A percentile compares a stretch with the other conserved stretches of the same genome.
phyloP scores from a whole-genome alignment of 2,797 vertebrate genomes.

The Gymnocypris eckloni region DNA sequence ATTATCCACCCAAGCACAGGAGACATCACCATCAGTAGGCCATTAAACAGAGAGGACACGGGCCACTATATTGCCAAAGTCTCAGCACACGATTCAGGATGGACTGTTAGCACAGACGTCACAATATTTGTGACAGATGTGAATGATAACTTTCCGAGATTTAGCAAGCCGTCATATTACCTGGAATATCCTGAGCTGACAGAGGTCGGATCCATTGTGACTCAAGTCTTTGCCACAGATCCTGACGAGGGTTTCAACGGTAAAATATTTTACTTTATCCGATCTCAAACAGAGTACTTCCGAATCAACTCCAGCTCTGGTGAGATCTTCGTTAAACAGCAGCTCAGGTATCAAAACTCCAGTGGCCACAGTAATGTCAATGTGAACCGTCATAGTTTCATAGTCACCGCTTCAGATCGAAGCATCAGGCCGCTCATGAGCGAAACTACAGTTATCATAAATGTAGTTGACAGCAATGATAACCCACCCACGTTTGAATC shows the following conservation, averaged over 20 bases:
- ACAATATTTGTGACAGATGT: slow-evolving; percentile 92
- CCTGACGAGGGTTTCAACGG: slow-evolving; percentile 91
- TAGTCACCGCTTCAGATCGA: slow-evolving; percentile 93
- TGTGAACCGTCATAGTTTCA: slow-evolving; percentile 96
- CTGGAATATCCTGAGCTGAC: slow-evolving; percentile 93
- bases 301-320: slow-evolving; percentile 92
- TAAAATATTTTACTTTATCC: slow-evolving; percentile 95
- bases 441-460: slow-evolving; percentile 94
- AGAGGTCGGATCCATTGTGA: slow-evolving; percentile 87
- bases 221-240: slow-evolving; percentile 89
- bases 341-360: slow-evolving; percentile 89
- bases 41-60: slow-evolving; percentile 91
- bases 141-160: slow-evolving; percentile 94
- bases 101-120: slow-evolving; percentile 97
- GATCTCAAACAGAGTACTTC: slow-evolving; percentile 96
- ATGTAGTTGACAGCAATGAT: slow-evolving; percentile 94
- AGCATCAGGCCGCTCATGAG: slow-evolving; percentile 90
- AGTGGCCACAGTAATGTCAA: slow-evolving; percentile 85
- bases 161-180: slow-evolving; percentile 93
- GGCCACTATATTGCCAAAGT: slow-evolving; percentile 93
- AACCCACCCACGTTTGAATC: slow-evolving; percentile 88
- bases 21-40: slow-evolving; percentile 91
- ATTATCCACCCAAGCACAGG: slow-evolving; percentile 89
- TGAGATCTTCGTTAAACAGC: slow-evolving; percentile 94
- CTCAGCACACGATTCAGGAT: slow-evolving; percentile 94